Conservation (phyloP, 2,113 vertebrate genomes). For the Columba janthina region DNA sequence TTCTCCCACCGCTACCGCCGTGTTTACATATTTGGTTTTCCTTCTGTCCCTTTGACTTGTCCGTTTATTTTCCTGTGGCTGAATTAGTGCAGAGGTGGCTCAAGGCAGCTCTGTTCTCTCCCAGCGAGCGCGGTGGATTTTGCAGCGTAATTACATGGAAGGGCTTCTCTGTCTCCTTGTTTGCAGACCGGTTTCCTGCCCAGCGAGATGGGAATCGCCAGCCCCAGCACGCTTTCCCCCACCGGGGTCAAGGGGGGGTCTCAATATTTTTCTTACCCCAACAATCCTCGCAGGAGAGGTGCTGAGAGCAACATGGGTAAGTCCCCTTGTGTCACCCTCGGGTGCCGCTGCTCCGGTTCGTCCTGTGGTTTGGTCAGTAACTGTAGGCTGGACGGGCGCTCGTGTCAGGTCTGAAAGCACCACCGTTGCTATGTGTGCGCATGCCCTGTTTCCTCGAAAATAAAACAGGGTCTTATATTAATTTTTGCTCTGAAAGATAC, state of each 20-base stretch:
- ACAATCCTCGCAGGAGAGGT: slow-evolving; percentile 90
- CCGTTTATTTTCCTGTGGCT: background rate
- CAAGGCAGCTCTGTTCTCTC: slow-evolving; percentile 11
- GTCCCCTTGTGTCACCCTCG: background rate
- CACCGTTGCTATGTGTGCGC: background rate
- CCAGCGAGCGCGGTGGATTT: background rate
- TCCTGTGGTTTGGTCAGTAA: background rate
- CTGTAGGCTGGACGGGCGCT: background rate
- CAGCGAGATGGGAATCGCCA: slow-evolving; percentile 88
- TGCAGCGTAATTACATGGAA: background rate
- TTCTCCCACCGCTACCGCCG: background rate
- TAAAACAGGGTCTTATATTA: too few species aligned
- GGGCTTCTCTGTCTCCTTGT: background rate
- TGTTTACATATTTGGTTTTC: background rate
- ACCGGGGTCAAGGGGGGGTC: slow-evolving; percentile 87
- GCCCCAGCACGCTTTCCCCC: slow-evolving; percentile 90
- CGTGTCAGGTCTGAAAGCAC: accelerated
- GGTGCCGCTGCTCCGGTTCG: accelerated
- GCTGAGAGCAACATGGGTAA: slow-evolving; percentile 89
- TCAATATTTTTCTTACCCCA: slow-evolving; percentile 91
- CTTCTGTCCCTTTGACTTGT: background rate
- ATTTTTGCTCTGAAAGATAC: too few species aligned
- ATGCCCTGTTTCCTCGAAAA: too few species aligned
- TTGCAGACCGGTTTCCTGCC: slow-evolving; percentile 88
- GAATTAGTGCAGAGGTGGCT: background rate